phyloP scores from a whole-genome alignment of 2,888 invertebrate species.

The Acutogordius australiensis region DNA sequence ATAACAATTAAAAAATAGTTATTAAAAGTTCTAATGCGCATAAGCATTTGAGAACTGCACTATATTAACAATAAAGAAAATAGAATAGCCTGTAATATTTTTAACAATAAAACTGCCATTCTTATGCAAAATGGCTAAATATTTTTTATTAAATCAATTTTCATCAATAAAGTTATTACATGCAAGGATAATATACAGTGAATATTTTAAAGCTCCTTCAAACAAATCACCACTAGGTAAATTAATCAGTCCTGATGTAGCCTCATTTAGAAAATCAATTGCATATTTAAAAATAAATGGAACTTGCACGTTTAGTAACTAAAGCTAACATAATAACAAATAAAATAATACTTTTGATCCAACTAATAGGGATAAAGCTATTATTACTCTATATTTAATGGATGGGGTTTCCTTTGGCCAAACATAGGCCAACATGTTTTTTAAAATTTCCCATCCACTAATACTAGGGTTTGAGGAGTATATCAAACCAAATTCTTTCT shows the following conservation, averaged over 20 bases:
- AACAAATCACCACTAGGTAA: background rate
- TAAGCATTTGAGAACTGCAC: too few relatives aligned
- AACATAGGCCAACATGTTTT: conserved; percentile 56
- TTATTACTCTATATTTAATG: conserved; percentile 44
- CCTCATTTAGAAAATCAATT: conserved; percentile 49
- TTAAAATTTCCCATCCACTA: conserved; percentile 7
- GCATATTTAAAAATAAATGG: conserved; percentile 82
- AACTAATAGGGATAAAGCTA: conserved; percentile 33
- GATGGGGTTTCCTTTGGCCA: conserved; percentile 67
- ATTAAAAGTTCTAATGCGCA: too few relatives aligned
- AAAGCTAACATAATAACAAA: background rate
- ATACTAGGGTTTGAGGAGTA: background rate
- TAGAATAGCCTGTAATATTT: too few relatives aligned
- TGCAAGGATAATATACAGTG: background rate
- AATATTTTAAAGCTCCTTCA: background rate
- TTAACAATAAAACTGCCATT: too few relatives aligned
- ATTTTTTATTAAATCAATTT: too few relatives aligned
- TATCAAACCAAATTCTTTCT: too few relatives aligned
- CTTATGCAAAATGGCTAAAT: too few relatives aligned
- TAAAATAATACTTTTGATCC: conserved; percentile 25
- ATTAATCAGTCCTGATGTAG: conserved; percentile 15
- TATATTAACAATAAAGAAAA: too few relatives aligned
- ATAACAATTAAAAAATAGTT: too few relatives aligned
- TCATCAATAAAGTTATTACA: background rate
- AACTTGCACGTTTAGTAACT: conserved; percentile 59